Evolutionary conservation across 2,797 vertebrate genomes (phyloP), one percentile per base, ranked within the genome.

Genomic region (Thalassophryne amazonica): DNA sequence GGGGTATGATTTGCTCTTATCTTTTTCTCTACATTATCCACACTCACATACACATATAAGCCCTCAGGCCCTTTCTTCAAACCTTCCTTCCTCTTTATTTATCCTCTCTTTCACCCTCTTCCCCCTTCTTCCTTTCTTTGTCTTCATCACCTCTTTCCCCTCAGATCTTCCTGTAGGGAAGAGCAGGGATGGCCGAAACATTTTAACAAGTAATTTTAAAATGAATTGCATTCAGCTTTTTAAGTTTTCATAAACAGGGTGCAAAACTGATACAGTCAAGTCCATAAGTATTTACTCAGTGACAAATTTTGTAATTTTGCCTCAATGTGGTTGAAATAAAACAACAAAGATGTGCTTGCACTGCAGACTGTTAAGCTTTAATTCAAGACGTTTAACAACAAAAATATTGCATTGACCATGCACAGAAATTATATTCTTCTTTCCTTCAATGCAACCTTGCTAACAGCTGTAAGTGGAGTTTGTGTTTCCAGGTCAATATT

Each of bases 71-170:
- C 21, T 66, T 55, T 53, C 32, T 58, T 52, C 12, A 27, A 50
- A 31, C 30, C 16, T 31, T 48, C 31, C 34, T 40, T 36, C 13
- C 27, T 2, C 7, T 40, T 55, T 41, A 66, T 32, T 43, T 27
- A 42, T 38, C 24, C 4, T 31, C 50, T 15, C 24, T 42, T 22
- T 28, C 19, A 31, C 47, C 19, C 40, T 34, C 27, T 30, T 15
- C 21, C 19, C 34, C 19, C 34, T 51, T 24, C 46, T 51, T 40
- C 31, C 34, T 56, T 23, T 9, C 38, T 57, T 39, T 63, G 20
- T 46, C 56, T 40, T 40, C 19, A 14, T 54, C 54, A 49, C 40
- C 40, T 64, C 15, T 39, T 54, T 9, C 52, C 28, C 28, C 3
- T 0, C 16, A 25, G 35, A 21, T 48, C 32, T 39, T 63, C 36